phyloP scores from a whole-genome alignment of 2,888 invertebrate genomes.

The Aethes cnicana region DNA sequence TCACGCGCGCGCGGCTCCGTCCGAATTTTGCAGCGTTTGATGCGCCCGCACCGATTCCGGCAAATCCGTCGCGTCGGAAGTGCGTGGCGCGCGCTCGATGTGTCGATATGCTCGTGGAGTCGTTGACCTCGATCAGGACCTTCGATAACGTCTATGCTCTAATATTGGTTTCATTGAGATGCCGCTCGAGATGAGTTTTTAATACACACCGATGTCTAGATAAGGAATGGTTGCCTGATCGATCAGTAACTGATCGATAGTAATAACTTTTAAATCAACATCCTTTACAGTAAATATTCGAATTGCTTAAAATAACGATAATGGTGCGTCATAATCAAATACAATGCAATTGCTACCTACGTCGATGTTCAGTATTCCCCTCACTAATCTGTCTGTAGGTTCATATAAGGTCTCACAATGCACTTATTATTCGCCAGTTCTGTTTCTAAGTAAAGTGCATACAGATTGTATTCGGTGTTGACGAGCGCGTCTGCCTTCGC shows the following conservation, averaged over 20 bases:
- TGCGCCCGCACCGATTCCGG: constrained; percentile 81
- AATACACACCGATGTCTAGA: constrained; percentile 3
- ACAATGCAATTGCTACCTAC: constrained; percentile 54
- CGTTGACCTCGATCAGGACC: constrained; percentile 75
- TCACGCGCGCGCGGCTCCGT: constrained; percentile 77
- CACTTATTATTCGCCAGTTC: constrained; percentile 80
- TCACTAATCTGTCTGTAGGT: constrained; percentile 75
- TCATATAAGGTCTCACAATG: constrained; percentile 80
- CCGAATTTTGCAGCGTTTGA: constrained; percentile 81
- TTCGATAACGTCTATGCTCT: constrained; percentile 64
- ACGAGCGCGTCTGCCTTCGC: too few relatives aligned
- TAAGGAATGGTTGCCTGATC: too few relatives aligned
- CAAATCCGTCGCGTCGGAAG: constrained; percentile 83
- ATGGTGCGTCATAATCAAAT: constrained; percentile 14
- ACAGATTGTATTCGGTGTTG: constrained; percentile 64
- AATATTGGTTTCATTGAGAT: constrained; percentile 64
- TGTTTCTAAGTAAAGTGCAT: constrained; percentile 80
- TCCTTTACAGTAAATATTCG: too few relatives aligned
- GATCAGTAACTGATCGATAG: too few relatives aligned
- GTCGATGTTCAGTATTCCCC: constrained; percentile 75
- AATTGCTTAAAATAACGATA: not conserved
- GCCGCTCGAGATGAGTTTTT: constrained; percentile 44
- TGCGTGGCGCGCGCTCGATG: constrained; percentile 74
- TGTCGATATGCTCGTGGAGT: constrained; percentile 74
- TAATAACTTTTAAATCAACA: too few relatives aligned